phyloP scores from a whole-genome alignment of 2,888 invertebrate genomes.

The Rapana venosa region DNA sequence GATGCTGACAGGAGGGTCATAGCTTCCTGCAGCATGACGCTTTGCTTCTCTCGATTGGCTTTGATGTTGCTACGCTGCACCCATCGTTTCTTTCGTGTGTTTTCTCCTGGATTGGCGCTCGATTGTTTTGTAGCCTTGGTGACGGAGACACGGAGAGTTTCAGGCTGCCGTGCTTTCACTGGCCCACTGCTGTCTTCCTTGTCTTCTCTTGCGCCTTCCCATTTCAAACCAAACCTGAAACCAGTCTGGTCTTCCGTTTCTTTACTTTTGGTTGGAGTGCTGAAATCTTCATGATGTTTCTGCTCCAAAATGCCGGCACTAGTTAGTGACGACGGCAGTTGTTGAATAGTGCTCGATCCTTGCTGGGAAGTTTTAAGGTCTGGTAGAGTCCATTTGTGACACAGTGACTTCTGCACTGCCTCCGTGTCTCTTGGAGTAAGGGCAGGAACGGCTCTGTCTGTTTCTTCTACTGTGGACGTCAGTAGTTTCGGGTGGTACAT shows the following conservation, averaged over 20 bases:
- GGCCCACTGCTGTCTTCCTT: background rate
- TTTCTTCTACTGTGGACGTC: background rate
- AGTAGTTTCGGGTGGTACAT: background rate
- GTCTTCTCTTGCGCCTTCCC: background rate
- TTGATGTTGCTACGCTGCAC: slow-evolving; percentile 12
- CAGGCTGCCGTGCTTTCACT: background rate
- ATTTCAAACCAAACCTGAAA: background rate
- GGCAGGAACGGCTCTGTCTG: background rate
- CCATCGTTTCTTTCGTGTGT: slow-evolving; percentile 11
- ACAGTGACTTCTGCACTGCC: too few species aligned
- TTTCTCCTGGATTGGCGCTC: background rate
- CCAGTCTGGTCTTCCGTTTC: background rate
- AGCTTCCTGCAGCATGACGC: slow-evolving; percentile 14
- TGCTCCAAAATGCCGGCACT: background rate
- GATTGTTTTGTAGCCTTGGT: background rate
- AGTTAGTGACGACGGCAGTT: background rate
- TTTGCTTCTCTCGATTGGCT: background rate
- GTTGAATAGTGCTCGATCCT: background rate
- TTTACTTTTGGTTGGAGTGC: background rate
- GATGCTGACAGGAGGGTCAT: background rate
- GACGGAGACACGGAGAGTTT: background rate
- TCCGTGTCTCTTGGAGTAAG: background rate
- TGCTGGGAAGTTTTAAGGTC: background rate
- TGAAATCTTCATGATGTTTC: background rate
- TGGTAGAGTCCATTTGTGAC: background rate